phyloP scores from a whole-genome alignment of 2,113 vertebrate species.

The Semnornis frantzii region DNA sequence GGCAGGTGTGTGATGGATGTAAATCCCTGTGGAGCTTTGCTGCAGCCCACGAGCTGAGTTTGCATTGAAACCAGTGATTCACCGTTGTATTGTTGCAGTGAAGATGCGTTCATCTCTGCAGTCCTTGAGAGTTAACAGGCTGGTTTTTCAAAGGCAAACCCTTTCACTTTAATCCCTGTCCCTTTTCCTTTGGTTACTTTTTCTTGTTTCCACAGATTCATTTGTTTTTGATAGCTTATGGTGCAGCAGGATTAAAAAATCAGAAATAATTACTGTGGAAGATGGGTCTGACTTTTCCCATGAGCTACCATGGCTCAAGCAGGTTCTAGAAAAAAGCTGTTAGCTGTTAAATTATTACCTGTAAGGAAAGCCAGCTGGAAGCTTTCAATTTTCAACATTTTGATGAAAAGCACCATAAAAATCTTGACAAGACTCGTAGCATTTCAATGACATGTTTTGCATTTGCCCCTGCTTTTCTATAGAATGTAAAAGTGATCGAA shows the following conservation, averaged over 20 bases:
- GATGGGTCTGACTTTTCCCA: slow-evolving; percentile 33
- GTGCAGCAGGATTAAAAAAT: slow-evolving; percentile 15
- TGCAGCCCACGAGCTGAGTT: background rate
- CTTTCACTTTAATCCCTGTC: background rate
- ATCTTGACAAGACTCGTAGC: slow-evolving; percentile 30
- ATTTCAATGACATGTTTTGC: slow-evolving; percentile 14
- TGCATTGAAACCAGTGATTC: background rate
- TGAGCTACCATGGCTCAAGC: slow-evolving; percentile 25
- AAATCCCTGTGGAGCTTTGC: background rate
- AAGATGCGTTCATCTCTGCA: background rate
- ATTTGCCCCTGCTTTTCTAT: slow-evolving; percentile 7
- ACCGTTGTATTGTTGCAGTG: background rate
- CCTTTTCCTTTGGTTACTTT: background rate
- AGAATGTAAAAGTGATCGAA: slow-evolving; percentile 20
- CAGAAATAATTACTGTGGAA: slow-evolving; percentile 21
- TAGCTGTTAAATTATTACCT: slow-evolving; percentile 67
- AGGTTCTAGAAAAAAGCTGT: slow-evolving; percentile 51
- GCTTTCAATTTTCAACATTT: slow-evolving; percentile 62
- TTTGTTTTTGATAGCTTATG: background rate
- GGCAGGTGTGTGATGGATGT: background rate
- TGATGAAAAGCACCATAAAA: slow-evolving; percentile 66
- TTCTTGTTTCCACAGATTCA: slow-evolving; percentile 1
- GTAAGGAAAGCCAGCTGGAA: slow-evolving; percentile 57
- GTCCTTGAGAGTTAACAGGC: background rate
- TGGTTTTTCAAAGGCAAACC: background rate